Conservation (phyloP, 2,113 vertebrate genomes). For the Podarcis cretensis region DNA sequence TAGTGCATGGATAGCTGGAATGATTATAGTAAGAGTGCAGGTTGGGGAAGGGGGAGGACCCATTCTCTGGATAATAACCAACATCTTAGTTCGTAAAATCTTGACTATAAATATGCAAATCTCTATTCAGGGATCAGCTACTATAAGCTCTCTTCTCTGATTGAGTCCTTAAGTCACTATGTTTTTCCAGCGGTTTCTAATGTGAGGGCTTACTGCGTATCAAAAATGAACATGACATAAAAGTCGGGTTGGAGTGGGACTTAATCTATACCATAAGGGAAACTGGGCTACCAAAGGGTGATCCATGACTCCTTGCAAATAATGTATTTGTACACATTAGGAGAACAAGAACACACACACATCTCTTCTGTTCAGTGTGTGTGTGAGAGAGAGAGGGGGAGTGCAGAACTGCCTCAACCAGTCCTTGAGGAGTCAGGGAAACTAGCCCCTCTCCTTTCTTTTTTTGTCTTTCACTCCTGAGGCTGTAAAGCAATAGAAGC, state of each 20-base stretch:
- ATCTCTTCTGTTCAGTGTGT: too few species aligned
- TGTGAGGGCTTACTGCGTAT: slow-evolving; percentile 20
- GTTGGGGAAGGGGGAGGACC: not conserved
- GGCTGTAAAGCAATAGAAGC: too few species aligned
- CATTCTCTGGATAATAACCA: slow-evolving; percentile 29
- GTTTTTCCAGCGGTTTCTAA: not conserved
- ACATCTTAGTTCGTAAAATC: slow-evolving; percentile 49
- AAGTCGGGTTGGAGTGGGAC: slow-evolving; percentile 26
- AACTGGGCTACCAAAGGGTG: not conserved
- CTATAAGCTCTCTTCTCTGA: not conserved
- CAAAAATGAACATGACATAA: not conserved
- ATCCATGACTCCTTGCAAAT: not conserved
- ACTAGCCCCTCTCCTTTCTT: too few species aligned
- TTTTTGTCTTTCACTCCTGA: too few species aligned
- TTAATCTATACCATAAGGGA: not conserved
- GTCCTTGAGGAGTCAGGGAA: too few species aligned
- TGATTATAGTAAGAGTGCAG: not conserved
- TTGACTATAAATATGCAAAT: slow-evolving; percentile 22
- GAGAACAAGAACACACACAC: not conserved
- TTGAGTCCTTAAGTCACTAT: slow-evolving; percentile 4
- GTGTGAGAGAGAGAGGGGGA: too few species aligned
- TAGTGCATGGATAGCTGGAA: slow-evolving; percentile 15
- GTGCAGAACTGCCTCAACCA: too few species aligned
- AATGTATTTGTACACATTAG: not conserved
- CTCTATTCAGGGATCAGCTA: not conserved